Conservation (phyloP, 1,140 invertebrate species). For the Panagrolaimus sp. region DNA sequence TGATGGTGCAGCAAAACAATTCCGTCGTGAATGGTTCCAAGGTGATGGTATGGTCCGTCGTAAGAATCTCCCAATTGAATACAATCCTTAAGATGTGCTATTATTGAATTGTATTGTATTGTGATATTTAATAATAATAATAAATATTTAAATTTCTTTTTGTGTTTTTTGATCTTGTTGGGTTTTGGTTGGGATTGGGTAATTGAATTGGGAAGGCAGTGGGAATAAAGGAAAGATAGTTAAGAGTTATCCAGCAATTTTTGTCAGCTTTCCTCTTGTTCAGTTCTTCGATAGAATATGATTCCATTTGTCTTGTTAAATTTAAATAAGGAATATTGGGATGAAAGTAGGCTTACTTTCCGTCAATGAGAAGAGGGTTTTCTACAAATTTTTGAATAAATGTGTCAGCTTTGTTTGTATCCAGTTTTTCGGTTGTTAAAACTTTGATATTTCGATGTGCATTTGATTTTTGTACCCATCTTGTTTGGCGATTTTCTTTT, state of each 20-base stretch:
- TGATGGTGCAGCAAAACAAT: slow-evolving; percentile 36
- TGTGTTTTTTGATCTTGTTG: background rate
- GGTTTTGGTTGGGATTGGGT: background rate
- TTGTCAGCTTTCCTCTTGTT: no score
- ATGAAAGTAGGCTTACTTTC: slow-evolving; percentile 49
- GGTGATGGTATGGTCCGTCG: slow-evolving; percentile 44
- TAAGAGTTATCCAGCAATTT: no score
- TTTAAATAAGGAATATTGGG: no score
- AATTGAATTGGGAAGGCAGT: no score
- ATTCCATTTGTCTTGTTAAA: no score
- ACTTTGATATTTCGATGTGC: slow-evolving; percentile 81
- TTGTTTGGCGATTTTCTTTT: slow-evolving; percentile 66
- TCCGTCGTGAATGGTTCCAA: slow-evolving; percentile 45
- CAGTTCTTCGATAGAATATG: no score
- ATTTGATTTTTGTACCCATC: slow-evolving; percentile 87
- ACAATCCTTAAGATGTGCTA: slow-evolving; percentile 28
- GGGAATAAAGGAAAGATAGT: no score
- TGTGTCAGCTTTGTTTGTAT: slow-evolving; percentile 69
- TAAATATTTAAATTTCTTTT: no score
- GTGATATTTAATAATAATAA: no score
- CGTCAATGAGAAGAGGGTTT: slow-evolving; percentile 68
- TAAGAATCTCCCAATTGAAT: slow-evolving; percentile 47
- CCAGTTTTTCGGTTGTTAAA: slow-evolving; percentile 67
- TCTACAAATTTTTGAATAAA: slow-evolving; percentile 83
- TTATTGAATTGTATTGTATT: background rate